These are phyloP conservation scores for Octopus bimaculoides DNA, from an alignment of 1,140 invertebrate species.

Conservation along the genomic window DNA sequence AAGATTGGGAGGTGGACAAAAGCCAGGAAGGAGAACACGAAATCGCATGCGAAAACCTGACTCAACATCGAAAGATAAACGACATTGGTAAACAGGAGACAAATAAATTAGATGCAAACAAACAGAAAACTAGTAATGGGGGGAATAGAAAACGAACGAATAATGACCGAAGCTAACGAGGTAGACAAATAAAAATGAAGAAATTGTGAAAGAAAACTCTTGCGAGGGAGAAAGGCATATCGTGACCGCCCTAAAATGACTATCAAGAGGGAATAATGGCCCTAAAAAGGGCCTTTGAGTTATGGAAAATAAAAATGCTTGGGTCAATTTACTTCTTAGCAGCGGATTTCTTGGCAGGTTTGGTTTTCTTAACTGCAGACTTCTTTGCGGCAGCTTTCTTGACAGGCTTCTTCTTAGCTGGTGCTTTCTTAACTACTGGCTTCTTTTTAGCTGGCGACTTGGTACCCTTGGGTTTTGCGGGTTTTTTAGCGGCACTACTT, in stretches of 20 bases:
- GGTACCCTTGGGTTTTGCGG: conserved; percentile 22
- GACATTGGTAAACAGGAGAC: too few species aligned
- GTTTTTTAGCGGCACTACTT: background rate
- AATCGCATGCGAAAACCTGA: too few species aligned
- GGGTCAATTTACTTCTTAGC: background rate
- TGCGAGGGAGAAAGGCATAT: background rate
- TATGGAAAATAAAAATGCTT: background rate
- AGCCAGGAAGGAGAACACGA: too few species aligned
- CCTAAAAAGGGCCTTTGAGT: background rate
- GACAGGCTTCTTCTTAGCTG: conserved; percentile 24
- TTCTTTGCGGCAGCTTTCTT: conserved; percentile 34
- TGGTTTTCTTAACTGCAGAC: conserved; percentile 24
- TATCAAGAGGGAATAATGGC: background rate
- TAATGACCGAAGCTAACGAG: background rate
- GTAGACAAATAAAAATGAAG: background rate
- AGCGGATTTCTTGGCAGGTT: conserved; percentile 25
- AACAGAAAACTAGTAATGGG: background rate
- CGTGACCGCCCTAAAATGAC: background rate
- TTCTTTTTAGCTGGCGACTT: conserved; percentile 30
- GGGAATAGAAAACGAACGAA: background rate
- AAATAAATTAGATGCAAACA: background rate
- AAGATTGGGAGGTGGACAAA: too few species aligned
- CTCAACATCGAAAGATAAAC: too few species aligned
- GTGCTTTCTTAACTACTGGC: conserved; percentile 33
- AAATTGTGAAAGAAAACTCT: background rate